Conservation (phyloP, 2,888 invertebrate species). For the Dyspetes luteomarginatus region DNA sequence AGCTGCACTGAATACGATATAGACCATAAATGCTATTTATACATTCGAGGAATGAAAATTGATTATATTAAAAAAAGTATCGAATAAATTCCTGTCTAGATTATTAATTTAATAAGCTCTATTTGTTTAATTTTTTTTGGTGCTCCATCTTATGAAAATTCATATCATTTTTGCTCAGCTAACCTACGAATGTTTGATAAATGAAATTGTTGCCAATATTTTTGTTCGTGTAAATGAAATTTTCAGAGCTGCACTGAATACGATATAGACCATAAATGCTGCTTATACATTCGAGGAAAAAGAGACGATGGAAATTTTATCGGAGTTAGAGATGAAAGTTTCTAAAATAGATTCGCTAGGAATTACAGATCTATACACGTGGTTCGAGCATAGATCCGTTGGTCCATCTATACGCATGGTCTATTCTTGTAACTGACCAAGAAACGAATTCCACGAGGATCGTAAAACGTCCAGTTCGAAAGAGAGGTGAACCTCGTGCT, state of each 20-base stretch:
- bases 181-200: constrained; percentile 18
- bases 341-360: constrained; percentile 51
- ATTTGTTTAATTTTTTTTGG: neutral
- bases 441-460: constrained; percentile 54
- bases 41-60: too few species aligned
- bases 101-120: neutral
- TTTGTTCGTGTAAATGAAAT: neutral
- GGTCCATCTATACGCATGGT: constrained; percentile 13
- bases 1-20: neutral
- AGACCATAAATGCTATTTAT: neutral
- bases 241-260: neutral
- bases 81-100: neutral
- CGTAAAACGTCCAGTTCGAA: constrained; percentile 47
- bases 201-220: neutral
- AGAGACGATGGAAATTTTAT: neutral
- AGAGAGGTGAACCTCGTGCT: neutral
- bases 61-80: too few species aligned
- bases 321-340: constrained; percentile 31
- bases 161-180: neutral
- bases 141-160: neutral
- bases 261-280: neutral
- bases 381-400: constrained; percentile 29
- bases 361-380: constrained; percentile 13
- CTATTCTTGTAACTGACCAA: constrained; percentile 53
- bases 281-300: neutral